phyloP scores from a whole-genome alignment of 2,888 invertebrate species.

The Drosophila melanosoma region DNA sequence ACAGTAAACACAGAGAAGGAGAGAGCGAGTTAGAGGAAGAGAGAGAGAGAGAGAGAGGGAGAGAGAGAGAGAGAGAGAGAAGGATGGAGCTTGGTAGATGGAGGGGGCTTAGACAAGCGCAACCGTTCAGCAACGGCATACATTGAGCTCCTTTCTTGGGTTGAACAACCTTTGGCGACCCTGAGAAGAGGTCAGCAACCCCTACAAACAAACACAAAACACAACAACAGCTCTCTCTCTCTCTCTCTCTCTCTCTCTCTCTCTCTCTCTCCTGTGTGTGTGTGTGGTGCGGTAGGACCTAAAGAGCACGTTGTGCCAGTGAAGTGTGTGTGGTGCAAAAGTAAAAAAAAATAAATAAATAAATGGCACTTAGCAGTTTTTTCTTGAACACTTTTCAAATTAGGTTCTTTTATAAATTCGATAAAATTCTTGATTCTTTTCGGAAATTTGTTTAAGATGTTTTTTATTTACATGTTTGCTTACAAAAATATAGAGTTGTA shows the following conservation, averaged over 20 bases:
- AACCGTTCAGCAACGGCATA: slow-evolving; percentile 55
- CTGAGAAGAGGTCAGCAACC: slow-evolving; percentile 86
- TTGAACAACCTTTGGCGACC: slow-evolving; percentile 85
- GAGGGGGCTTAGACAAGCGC: neutral
- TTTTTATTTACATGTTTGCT: too few species aligned
- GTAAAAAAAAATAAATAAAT: neutral
- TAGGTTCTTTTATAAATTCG: neutral
- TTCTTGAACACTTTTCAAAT: neutral
- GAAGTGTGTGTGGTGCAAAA: slow-evolving; percentile 1
- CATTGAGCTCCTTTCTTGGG: slow-evolving; percentile 65
- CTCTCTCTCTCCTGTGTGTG: neutral
- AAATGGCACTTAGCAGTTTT: neutral
- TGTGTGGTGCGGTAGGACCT: slow-evolving; percentile 44
- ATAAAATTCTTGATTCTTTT: neutral
- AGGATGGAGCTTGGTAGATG: neutral
- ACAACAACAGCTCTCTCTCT: slow-evolving; percentile 19
- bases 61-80: neutral
- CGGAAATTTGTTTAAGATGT: too few species aligned
- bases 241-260: slow-evolving; percentile 14
- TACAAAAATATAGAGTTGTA: too few species aligned
- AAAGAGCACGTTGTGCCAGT: slow-evolving; percentile 24
- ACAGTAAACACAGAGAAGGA: neutral
- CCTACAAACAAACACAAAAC: slow-evolving; percentile 62
- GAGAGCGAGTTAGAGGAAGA: too few species aligned
- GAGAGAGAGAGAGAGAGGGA: neutral